Evolutionary conservation across 2,797 vertebrate species (phyloP), one percentile per base, ranked within the genome.

Genomic region (Bradypus variegatus): DNA sequence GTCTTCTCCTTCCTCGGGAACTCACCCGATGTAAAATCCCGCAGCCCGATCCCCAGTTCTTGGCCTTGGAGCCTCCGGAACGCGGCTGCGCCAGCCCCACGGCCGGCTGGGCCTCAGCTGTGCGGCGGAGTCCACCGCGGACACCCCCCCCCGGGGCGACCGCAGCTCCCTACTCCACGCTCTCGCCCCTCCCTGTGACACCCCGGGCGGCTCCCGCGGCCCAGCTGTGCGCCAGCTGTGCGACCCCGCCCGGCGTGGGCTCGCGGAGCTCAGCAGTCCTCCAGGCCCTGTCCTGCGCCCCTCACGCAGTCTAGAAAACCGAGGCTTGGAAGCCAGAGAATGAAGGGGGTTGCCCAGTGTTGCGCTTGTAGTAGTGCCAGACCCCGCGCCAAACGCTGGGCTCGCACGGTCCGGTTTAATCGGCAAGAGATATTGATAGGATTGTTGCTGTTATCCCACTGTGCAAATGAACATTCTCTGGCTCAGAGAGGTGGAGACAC

Each of bases 221-320:
- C 65, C 92, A 89, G 90, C 69, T 92, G 89, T 19, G 14, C 1
- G 1, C 55, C 90, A 79, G 88, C 72, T 93, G 90, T 76, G 77
- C 1, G 25, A 6, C 29, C 45, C 45, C 15, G 2, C n/a, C 55
- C 0, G 0, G n/a, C 21, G 3, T 31, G 15, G 0, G 7, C 55
- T 73, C 14, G 13, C 0, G 0, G 67, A 50, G 64, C 45, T n/a
- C 41, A 27, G 21, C 21, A 1, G 1, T 31, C 77, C n/a, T 21
- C 38, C 6, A 7, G 13, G n/a, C 13, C 33, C 38, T 41, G 82
- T 5, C 38, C 31, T 0, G 21, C 8, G 2, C 60, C 58, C 31
- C 16, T 25, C n/a, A 67, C 1, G 1, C 31, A 33, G 27, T 11
- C 50, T 4, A 3, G 62, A 53, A 88, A 55, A 53, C 83, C 0